A percentile compares a stretch with the other conserved stretches of the same genome.
phyloP scores from a whole-genome alignment of 1,140 invertebrate species.

The Trigoniulus corallinus region DNA sequence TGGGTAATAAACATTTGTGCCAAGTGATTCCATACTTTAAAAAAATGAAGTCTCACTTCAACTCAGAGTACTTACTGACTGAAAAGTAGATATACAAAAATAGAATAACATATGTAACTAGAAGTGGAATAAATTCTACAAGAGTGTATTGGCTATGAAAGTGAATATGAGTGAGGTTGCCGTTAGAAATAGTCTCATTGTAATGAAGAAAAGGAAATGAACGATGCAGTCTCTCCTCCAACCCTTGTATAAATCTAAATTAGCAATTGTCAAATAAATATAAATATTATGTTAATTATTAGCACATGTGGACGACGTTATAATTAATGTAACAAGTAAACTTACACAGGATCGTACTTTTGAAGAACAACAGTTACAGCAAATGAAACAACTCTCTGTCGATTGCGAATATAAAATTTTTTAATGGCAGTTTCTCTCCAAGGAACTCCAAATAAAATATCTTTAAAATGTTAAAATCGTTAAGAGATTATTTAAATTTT shows the following conservation, averaged over 20 bases:
- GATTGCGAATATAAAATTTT: constrained; percentile 58
- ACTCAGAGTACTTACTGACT: constrained; percentile 46
- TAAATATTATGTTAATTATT: constrained; percentile 7
- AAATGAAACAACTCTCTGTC: constrained; percentile 71
- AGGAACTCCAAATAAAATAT: constrained; percentile 81
- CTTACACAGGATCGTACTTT: constrained; percentile 54
- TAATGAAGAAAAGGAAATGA: constrained; percentile 51
- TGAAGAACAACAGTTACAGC: constrained; percentile 75
- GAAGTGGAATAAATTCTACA: constrained; percentile 65
- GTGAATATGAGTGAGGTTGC: constrained; percentile 44
- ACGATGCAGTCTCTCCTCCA: constrained; percentile 46
- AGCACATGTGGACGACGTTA: no score
- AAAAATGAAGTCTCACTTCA: no score
- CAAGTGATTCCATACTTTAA: constrained; percentile 11
- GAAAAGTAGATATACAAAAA: constrained; percentile 91
- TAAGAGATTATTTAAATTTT: no score
- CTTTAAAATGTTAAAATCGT: constrained; percentile 32
- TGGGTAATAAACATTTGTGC: constrained; percentile 22
- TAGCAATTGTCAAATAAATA: constrained; percentile 20
- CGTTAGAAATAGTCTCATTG: constrained; percentile 17
- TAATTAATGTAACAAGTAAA: neutral
- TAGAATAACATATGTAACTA: constrained; percentile 63
- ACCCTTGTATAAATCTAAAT: constrained; percentile 56
- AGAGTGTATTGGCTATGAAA: constrained; percentile 76
- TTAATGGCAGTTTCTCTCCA: constrained; percentile 78